Evolutionary conservation across 2,113 vertebrate species (phyloP).

Genomic region (Cinclus cinclus): DNA sequence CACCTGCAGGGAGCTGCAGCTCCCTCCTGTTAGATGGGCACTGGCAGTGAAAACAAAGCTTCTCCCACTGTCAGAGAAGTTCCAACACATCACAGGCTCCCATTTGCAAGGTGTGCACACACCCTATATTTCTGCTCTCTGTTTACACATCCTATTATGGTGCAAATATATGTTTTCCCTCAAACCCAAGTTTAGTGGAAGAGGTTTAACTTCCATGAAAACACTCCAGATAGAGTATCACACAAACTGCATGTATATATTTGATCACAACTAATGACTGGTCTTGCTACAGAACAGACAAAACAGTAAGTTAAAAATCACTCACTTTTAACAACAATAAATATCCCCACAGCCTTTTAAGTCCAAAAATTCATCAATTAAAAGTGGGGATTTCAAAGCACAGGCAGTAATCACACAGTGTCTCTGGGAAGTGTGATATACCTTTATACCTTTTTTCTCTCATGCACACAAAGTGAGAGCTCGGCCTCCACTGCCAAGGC

Average conservation of each 20-base stretch:
- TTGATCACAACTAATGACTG: background rate
- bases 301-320: background rate
- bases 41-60: background rate
- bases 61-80: background rate
- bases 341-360: background rate
- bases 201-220: background rate
- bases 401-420: background rate
- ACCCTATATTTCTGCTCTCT: background rate
- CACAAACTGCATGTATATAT: rapidly evolving
- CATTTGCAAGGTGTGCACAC: background rate
- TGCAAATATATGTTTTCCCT: background rate
- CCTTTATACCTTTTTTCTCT: background rate
- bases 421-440: background rate
- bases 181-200: background rate
- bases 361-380: background rate
- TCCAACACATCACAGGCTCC: background rate
- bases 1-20: background rate
- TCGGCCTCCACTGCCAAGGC: background rate
- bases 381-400: background rate
- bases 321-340: background rate
- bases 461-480: background rate
- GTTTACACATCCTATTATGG: background rate
- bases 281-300: background rate
- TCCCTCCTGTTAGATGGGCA: background rate
- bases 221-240: background rate